Base-by-base conservation (phyloP, 2,113 vertebrate species). In the Beaufortia kweichowensis region DNA sequence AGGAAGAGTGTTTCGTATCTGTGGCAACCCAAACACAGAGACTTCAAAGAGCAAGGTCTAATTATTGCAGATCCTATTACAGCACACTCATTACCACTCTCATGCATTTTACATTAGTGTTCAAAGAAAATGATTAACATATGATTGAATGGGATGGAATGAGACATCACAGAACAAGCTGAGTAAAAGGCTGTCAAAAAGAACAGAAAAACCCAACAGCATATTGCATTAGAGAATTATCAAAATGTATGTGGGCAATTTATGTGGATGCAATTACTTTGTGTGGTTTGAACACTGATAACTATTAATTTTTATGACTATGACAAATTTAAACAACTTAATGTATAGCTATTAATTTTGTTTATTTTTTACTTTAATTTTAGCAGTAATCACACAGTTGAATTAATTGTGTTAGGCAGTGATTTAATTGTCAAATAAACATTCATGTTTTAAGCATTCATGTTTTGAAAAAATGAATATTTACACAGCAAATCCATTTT, bases 51-150 rank as follows among this genome's bases (percentile, higher is more conserved):
- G 46, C 59, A 19, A 26, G 67, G 60, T 60, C 23, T 82, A 78
- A 77, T 83, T 78, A 80, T 70, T 63, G 53, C 63, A 75, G 48
- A 75, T 24, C 63, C 74, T 55, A 43, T 75, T 69, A 72, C 24
- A 61, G 80, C 50, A 66, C 43, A 64, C 81, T 76, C 81, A 76
- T 82, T 29, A 46, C 59, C 68, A 82, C 76, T 82, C 74, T 63
- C 77, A 79, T 82, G 63, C 24, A 80, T 80, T 70, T 69, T 75
- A 78, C 80, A 77, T 68, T 23, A 33, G 67, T 72, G 63, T 79
- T 79, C 81, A 79, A 82, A 82, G 77, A 76, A 77, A 50, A 26
- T 65, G 21, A 75, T 78, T 75, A 70, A 71, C 78, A 81, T 76
- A 29, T 39, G 64, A 76, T 46, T 82, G 57, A 75, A 75, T 57